Base-by-base conservation (phyloP, 2,888 invertebrate species). In the Tiliacea citrago region DNA sequence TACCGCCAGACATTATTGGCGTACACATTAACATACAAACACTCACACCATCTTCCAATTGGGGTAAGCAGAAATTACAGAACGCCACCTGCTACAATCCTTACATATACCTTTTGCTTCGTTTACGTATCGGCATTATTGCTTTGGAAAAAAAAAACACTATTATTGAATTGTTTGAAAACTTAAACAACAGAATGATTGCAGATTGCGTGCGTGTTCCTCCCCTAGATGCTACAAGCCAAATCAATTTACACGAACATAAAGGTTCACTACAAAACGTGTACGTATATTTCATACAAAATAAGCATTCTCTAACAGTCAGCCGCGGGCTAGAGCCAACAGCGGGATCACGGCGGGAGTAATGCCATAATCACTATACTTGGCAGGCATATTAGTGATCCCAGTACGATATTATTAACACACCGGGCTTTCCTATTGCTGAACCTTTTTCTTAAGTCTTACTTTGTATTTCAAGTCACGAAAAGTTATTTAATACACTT, bases 331-430 rank as follows among this genome's bases (percentile, higher is more conserved):
- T 35, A 35, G 1, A 55, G 67, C 67, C 67, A 63, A 70, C 79
- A 79, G 82, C 70, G 45, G 47, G 69, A 68, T 81, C 55, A 66
- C 57, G 60, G n/a, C 55, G 55, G 51, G 65, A 79, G 67, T 80
- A 71, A 76, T 81, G 18, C 71, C 66, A 71, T 81, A 77, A 80
- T 77, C 71, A 77, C 70, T 76, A 63, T 76, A 81, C 77, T 81
- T 76, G 82, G 62, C 82, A 77, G 71, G 35, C 58, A 55, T 67
- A 80, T 80, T 80, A 80, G 82, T 77, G 77, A 81, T 63, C 67
- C 39, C 82, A 51, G 77, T 76, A 80, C 53, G 79, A 80, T 80
- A 81, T 80, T 80, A 81, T 81, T 68, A 81, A 63, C 66, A 39
- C 81, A 80, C 82, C 35, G 67, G 77, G 66, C 77, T 71, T 75